These are phyloP conservation scores for Panzeria rudis DNA, from an alignment of 2,888 invertebrate genomes.

Conservation along the genomic window DNA sequence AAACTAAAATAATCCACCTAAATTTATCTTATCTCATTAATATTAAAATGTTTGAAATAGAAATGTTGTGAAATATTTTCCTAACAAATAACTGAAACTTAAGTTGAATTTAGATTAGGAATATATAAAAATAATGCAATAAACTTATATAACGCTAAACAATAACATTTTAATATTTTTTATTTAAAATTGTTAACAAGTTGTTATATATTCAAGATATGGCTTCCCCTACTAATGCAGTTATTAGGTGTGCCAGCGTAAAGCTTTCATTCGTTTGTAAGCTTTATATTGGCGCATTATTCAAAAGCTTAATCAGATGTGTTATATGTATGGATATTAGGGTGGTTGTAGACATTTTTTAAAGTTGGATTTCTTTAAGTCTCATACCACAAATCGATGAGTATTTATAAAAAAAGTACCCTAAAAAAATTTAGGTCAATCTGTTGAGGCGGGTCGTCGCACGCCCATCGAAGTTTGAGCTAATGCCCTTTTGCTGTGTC, in stretches of 20 bases:
- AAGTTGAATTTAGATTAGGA: background rate
- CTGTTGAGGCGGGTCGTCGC: too few species aligned
- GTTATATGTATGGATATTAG: background rate
- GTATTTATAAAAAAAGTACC: too few species aligned
- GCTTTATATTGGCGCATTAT: background rate
- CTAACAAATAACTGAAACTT: background rate
- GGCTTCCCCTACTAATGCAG: constrained; percentile 38
- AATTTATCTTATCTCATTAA: constrained; percentile 21
- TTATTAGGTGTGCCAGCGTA: constrained; percentile 19
- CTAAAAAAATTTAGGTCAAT: too few species aligned
- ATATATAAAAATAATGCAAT: constrained; percentile 4
- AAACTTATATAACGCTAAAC: background rate
- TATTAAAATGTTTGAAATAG: constrained; percentile 3
- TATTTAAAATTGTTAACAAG: constrained; percentile 26
- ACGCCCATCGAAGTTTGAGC: too few species aligned
- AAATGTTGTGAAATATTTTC: background rate
- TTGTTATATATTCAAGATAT: constrained; percentile 15
- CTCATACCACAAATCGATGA: too few species aligned
- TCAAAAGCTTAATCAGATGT: constrained; percentile 19
- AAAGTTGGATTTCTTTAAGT: too few species aligned
- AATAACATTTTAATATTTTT: constrained; percentile 20
- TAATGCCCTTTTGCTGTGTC: too few species aligned
- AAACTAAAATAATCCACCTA: background rate
- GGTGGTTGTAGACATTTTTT: too few species aligned
- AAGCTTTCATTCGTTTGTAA: constrained; percentile 24